These are phyloP conservation scores for Laodelphax striatellus DNA, from an alignment of 1,140 invertebrate genomes.

Conservation along the genomic window DNA sequence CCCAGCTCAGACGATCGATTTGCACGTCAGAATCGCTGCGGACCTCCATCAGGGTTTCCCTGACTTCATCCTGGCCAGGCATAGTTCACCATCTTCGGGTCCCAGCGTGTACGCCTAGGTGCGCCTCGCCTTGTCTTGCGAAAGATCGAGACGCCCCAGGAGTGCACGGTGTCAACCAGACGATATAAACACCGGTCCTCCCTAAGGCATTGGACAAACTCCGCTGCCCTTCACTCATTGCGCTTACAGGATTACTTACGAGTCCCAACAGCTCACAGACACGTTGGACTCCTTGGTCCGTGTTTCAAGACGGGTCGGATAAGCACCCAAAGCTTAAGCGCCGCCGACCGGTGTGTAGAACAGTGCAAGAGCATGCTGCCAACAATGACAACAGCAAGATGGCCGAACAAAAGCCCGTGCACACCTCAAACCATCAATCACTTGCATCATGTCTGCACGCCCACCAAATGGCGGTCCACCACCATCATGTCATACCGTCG, in stretches of 20 bases:
- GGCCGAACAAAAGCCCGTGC: neutral
- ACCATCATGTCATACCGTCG: slow-evolving; percentile 14
- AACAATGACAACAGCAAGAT: neutral
- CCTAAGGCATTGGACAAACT: slow-evolving; percentile 10
- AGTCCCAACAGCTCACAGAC: slow-evolving; percentile 63
- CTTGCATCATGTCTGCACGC: too few relatives aligned
- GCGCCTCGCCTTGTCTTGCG: too few relatives aligned
- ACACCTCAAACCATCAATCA: neutral
- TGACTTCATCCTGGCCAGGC: too few relatives aligned
- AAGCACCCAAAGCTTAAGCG: slow-evolving; percentile 46
- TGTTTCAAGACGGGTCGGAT: slow-evolving; percentile 86
- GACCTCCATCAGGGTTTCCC: too few relatives aligned
- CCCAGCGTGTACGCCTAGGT: too few relatives aligned
- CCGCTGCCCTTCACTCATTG: slow-evolving; percentile 16
- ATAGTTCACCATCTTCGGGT: too few relatives aligned
- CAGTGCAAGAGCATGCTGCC: too few relatives aligned
- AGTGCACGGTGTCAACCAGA: slow-evolving; percentile 31
- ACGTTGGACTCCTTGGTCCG: slow-evolving; percentile 85
- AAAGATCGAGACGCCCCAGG: slow-evolving; percentile 33
- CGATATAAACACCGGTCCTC: too few relatives aligned
- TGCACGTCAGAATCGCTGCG: too few relatives aligned
- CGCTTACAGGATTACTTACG: slow-evolving; percentile 30
- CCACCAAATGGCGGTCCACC: slow-evolving; percentile 9
- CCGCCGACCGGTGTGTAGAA: slow-evolving; percentile 32
- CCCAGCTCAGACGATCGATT: too few relatives aligned